Evolutionary conservation across 2,888 invertebrate genomes (phyloP).

Genomic region (Arge pagana): DNA sequence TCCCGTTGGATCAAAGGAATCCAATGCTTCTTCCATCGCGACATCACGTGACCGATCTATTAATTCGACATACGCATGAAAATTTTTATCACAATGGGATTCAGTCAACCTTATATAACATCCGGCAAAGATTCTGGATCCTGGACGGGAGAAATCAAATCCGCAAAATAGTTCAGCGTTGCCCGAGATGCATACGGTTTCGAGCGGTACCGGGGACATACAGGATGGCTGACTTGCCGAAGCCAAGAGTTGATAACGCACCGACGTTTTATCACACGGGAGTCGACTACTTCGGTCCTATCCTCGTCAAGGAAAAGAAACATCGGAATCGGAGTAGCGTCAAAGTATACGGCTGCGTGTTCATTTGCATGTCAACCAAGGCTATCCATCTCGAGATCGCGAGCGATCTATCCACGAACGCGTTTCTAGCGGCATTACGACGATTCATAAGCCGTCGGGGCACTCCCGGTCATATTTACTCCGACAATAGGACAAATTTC

Average conservation of each 20-base stretch:
- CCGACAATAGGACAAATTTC: too few species aligned
- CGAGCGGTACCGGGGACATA: slow-evolving; percentile 8
- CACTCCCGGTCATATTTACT: too few species aligned
- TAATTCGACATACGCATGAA: slow-evolving; percentile 10
- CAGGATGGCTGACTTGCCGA: slow-evolving; percentile 10
- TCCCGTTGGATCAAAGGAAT: slow-evolving; percentile 19
- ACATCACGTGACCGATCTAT: slow-evolving; percentile 21
- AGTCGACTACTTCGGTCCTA: slow-evolving; percentile 4
- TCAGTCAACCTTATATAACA: slow-evolving; percentile 20
- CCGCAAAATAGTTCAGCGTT: slow-evolving; percentile 16
- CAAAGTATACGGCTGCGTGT: too few species aligned
- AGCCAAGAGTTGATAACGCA: slow-evolving; percentile 1
- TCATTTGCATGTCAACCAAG: too few species aligned
- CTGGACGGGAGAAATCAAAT: slow-evolving; percentile 19
- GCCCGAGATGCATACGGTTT: slow-evolving; percentile 19
- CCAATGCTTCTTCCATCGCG: slow-evolving; percentile 24
- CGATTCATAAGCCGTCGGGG: too few species aligned
- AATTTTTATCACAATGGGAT: slow-evolving; percentile 9
- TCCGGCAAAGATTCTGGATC: slow-evolving; percentile 24
- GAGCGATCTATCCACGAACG: too few species aligned
- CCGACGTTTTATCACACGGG: slow-evolving; percentile 3
- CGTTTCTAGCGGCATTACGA: too few species aligned
- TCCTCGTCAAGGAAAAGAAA: slow-evolving; percentile 7
- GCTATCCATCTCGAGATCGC: too few species aligned
- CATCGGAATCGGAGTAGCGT: too few species aligned